Conservation (phyloP, 2,113 vertebrate genomes). For the Taxidea taxus region DNA sequence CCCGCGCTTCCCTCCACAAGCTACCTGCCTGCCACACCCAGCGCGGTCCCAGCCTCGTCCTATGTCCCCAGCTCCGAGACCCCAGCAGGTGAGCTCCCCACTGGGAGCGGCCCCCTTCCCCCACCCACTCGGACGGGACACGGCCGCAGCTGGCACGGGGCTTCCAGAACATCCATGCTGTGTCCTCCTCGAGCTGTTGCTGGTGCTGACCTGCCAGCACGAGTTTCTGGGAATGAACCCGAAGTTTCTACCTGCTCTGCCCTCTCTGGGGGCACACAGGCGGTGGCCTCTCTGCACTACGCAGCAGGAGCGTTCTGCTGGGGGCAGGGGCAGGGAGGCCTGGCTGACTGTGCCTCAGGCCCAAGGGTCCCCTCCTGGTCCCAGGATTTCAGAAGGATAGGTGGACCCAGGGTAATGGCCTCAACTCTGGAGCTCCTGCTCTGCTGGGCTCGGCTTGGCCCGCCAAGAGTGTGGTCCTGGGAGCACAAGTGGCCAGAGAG, state of each 20-base stretch:
- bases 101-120: too few relatives aligned
- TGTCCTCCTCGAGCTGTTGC: background rate
- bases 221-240: background rate
- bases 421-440: background rate
- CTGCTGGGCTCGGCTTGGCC: background rate
- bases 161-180: background rate
- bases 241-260: background rate
- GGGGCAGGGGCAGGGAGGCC: background rate
- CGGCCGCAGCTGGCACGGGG: too few relatives aligned
- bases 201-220: background rate
- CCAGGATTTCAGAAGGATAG: background rate
- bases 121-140: too few relatives aligned
- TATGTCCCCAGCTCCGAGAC: constrained; percentile 95
- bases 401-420: accelerated
- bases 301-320: accelerated
- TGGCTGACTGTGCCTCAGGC: background rate
- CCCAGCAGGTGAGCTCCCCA: constrained; percentile 79
- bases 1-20: constrained; percentile 96
- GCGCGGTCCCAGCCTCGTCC: constrained; percentile 96
- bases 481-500: background rate
- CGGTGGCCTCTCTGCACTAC: too few relatives aligned
- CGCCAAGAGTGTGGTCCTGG: accelerated
- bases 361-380: accelerated
- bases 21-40: constrained; percentile 96
- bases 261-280: background rate